Evolutionary conservation across 2,888 invertebrate species (phyloP).

Genomic region (Odontocerum albicorne): DNA sequence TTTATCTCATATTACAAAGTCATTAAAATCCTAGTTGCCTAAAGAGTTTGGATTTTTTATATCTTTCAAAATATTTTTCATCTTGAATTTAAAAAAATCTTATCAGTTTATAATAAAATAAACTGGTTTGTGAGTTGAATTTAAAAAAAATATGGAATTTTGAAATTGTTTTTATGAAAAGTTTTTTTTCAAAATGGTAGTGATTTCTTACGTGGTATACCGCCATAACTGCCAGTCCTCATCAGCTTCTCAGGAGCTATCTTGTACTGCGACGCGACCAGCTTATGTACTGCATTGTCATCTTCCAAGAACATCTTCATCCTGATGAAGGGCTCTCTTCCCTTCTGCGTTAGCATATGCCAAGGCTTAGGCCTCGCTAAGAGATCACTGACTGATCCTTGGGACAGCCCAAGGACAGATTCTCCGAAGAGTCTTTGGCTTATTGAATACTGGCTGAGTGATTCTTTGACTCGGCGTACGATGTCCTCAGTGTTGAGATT

Average conservation of each 20-base stretch:
- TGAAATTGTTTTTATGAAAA: constrained; percentile 18
- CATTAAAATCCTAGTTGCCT: too few species aligned
- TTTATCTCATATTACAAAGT: too few species aligned
- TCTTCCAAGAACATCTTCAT: constrained; percentile 99
- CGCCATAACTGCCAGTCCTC: constrained; percentile 93
- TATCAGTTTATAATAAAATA: too few species aligned
- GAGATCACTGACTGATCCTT: constrained; percentile 97
- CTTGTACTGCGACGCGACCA: constrained; percentile 96
- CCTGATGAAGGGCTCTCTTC: constrained; percentile 93
- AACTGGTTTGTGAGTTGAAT: too few species aligned
- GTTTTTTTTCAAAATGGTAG: constrained; percentile 38
- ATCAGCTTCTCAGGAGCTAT: constrained; percentile 97
- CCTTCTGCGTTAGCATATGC: constrained; percentile 98
- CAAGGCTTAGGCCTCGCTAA: constrained; percentile 97
- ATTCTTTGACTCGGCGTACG: constrained; percentile 94
- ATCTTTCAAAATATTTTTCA: too few species aligned
- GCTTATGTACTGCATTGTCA: constrained; percentile 91
- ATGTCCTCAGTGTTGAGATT: constrained; percentile 98
- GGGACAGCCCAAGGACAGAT: constrained; percentile 93
- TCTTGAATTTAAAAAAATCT: too few species aligned
- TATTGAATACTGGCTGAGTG: constrained; percentile 92
- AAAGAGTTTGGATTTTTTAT: too few species aligned
- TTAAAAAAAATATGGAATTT: background rate
- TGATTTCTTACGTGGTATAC: constrained; percentile 71
- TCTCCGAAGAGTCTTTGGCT: constrained; percentile 98